Percentiles rank a stretch among this genome's conserved stretches.
phyloP scores from a whole-genome alignment of 1,140 invertebrate species.

The Apis dorsata region DNA sequence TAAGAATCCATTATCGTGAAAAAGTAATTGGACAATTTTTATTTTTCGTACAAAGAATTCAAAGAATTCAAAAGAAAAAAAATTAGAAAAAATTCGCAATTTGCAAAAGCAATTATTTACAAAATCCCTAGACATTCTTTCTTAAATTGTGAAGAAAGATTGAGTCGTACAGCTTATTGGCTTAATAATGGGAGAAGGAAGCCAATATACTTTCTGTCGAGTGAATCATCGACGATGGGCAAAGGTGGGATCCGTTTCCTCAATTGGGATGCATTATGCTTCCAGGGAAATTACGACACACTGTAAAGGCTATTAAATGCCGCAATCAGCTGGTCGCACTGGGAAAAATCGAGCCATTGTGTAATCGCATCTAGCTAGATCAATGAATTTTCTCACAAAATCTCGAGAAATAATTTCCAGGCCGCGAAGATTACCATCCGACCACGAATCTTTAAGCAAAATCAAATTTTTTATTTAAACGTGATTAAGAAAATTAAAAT shows the following conservation, averaged over 20 bases:
- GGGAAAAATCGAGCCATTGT: constrained; percentile 38
- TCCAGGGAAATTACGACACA: constrained; percentile 55
- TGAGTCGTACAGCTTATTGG: constrained; percentile 21
- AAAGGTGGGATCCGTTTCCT: constrained; percentile 59
- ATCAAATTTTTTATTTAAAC: no score
- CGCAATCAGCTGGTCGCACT: constrained; percentile 41
- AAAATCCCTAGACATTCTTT: no score
- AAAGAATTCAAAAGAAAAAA: background rate
- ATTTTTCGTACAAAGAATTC: background rate
- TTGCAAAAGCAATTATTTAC: background rate
- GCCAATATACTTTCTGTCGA: constrained; percentile 33
- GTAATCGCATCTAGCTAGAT: constrained; percentile 17
- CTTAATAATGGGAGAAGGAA: constrained; percentile 31
- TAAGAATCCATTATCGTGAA: background rate
- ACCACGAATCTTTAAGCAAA: no score
- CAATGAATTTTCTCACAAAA: background rate
- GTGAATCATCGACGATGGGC: constrained; percentile 55
- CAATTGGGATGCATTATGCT: constrained; percentile 47
- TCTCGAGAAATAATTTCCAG: background rate
- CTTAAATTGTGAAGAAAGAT: background rate
- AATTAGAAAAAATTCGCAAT: background rate
- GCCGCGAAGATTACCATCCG: background rate
- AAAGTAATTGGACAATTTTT: background rate
- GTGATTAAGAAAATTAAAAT: no score
- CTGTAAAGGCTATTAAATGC: constrained; percentile 41